Evolutionary conservation across 2,888 invertebrate species (phyloP), one percentile per base, ranked within the genome.

Genomic region (Apamea monoglypha): DNA sequence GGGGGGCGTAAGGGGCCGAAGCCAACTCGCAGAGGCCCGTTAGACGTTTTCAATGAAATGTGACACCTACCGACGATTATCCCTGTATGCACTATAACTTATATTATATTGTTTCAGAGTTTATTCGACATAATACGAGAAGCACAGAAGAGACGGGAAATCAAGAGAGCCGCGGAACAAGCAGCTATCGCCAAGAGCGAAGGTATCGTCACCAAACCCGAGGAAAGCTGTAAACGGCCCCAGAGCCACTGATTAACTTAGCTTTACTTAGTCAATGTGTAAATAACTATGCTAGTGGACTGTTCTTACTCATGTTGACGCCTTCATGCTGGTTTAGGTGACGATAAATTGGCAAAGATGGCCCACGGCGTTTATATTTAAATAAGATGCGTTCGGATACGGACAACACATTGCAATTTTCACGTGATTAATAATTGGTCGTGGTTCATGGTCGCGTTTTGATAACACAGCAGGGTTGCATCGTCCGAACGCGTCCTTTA

Each of bases 111-210:
- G 56, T 95, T 94, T 3, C 96, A 97, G 97, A 95, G 94, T 91
- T 92, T 97, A 91, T 96, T 95, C 92, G 95, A 96, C 90, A 91
- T 97, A 83, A 96, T 97, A 71, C 94, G 96, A 75, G 96, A 96
- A 87, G 96, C 96, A 64, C 96, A 96, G 77, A 95, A 94, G 84
- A 91, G 96, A 77, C 91, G 95, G n/a, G 96, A 95, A 74, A 90
- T 94, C 93, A 96, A 94, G 89, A 96, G 94, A 83, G 94, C 96
- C 0, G 93, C 88, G 3, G 93, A 94, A 79, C 86, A 92, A 73
- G 85, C 86, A 0, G 82, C 91, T 3, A 80, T 94, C 50, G 92
- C 95, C 21, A 94, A 95, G 85, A 92, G 91, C 83, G 94, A 95
- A 78, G 93, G 92, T n/a, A 95, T 95, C 82, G 93, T 94, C 76